phyloP scores from a whole-genome alignment of 1,140 invertebrate species.

The Drosophila nikananu region DNA sequence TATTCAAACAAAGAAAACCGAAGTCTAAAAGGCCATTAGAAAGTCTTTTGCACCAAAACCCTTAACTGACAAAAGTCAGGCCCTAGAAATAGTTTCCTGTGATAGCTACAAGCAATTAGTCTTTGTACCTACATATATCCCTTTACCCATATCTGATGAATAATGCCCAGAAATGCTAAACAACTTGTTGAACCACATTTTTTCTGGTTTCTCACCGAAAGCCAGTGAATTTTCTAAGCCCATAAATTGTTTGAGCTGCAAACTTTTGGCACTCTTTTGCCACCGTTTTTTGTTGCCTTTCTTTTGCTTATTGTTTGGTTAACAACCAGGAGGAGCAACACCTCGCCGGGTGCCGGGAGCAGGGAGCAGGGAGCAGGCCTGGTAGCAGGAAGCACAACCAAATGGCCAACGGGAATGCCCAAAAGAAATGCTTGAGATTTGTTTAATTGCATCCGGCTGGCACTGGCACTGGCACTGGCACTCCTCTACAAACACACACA shows the following conservation, averaged over 20 bases:
- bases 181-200: slow-evolving; percentile 65
- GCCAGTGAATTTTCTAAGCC: slow-evolving; percentile 30
- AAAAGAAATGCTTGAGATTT: slow-evolving; percentile 75
- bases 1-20: too few species aligned
- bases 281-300: slow-evolving; percentile 9
- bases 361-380: too few species aligned
- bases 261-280: slow-evolving; percentile 57
- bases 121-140: not conserved
- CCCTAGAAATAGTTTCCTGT: not conserved
- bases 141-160: slow-evolving; percentile 5
- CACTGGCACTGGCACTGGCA: not conserved
- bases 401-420: slow-evolving; percentile 56
- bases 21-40: not conserved
- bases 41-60: not conserved
- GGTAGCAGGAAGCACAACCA: not conserved
- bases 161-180: slow-evolving; percentile 14
- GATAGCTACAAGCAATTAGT: not conserved
- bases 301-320: slow-evolving; percentile 47
- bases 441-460: slow-evolving; percentile 78
- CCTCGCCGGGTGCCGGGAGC: not conserved
- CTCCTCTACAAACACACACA: not conserved
- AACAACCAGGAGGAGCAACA: slow-evolving; percentile 16
- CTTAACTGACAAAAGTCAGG: not conserved
- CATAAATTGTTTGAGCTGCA: slow-evolving; percentile 58
- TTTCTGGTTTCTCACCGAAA: slow-evolving; percentile 2